phyloP scores from a whole-genome alignment of 2,888 invertebrate genomes.

The Trypoxylon attenuatum region DNA sequence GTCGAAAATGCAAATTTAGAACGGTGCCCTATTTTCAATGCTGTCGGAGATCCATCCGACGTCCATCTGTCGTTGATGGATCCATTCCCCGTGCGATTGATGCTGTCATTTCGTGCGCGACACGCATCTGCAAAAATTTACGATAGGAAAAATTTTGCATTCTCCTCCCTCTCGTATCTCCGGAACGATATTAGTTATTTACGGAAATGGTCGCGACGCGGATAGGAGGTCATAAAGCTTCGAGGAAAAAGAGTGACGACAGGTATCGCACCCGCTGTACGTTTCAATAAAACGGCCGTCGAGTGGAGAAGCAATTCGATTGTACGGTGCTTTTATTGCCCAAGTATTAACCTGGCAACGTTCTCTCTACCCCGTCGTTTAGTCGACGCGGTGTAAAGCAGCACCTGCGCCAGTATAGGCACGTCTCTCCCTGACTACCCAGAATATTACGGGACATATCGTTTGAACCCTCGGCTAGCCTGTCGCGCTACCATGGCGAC shows the following conservation, averaged over 20 bases:
- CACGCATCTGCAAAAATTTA: too few relatives aligned
- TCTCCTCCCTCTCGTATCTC: too few relatives aligned
- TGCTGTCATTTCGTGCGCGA: too few relatives aligned
- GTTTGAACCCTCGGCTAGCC: neutral
- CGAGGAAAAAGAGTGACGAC: neutral
- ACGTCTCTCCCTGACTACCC: neutral
- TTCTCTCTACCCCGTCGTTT: constrained; percentile 20
- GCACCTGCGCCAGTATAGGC: constrained; percentile 24
- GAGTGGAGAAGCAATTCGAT: neutral
- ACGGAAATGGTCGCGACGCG: too few relatives aligned
- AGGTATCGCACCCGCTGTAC: neutral
- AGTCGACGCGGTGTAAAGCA: constrained; percentile 14
- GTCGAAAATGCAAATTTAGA: constrained; percentile 21
- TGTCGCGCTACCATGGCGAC: constrained; percentile 9
- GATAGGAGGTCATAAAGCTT: neutral
- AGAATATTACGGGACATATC: constrained; percentile 27
- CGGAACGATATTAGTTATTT: too few relatives aligned
- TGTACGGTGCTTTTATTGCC: constrained; percentile 19
- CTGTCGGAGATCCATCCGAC: neutral
- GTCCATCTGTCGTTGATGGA: too few relatives aligned
- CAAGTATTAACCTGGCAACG: constrained; percentile 18
- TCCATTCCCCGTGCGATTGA: too few relatives aligned
- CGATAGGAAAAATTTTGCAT: too few relatives aligned
- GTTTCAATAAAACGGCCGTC: neutral
- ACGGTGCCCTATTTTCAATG: constrained; percentile 9